Evolutionary conservation across 2,797 vertebrate genomes (phyloP).

Genomic region (Sebastes kiyomatsui): DNA sequence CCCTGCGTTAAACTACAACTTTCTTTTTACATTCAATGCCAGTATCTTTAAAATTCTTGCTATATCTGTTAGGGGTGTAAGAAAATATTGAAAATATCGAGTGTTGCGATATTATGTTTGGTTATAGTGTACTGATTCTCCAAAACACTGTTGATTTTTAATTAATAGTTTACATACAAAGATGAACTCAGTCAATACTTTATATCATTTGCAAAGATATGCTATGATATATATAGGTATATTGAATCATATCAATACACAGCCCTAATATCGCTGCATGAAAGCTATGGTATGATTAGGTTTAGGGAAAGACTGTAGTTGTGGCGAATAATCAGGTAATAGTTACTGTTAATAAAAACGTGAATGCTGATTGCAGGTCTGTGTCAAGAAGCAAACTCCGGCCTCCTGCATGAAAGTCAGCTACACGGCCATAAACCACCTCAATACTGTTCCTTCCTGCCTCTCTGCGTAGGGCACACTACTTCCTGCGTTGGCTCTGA

Average conservation of each 20-base stretch:
- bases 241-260: too few species aligned
- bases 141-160: too few species aligned
- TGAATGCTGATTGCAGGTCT: neutral
- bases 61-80: neutral
- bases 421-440: neutral
- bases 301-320: neutral
- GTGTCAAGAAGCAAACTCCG: neutral
- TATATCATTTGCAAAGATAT: too few species aligned
- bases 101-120: too few species aligned
- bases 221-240: too few species aligned
- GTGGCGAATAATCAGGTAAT: neutral
- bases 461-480: rapidly evolving
- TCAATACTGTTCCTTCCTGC: neutral
- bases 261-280: too few species aligned
- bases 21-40: neutral
- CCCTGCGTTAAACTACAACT: neutral
- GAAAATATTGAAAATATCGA: too few species aligned
- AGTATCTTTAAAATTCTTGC: neutral
- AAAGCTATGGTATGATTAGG: rapidly evolving
- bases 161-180: too few species aligned
- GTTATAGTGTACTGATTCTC: too few species aligned
- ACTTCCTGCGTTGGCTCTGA: neutral
- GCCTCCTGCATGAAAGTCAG: neutral
- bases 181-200: too few species aligned
- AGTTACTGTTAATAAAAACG: neutral